Percentiles rank a stretch among this genome's conserved stretches.
Evolutionary conservation across 2,888 invertebrate genomes (phyloP).

Genomic region (Megamerina dolium): DNA sequence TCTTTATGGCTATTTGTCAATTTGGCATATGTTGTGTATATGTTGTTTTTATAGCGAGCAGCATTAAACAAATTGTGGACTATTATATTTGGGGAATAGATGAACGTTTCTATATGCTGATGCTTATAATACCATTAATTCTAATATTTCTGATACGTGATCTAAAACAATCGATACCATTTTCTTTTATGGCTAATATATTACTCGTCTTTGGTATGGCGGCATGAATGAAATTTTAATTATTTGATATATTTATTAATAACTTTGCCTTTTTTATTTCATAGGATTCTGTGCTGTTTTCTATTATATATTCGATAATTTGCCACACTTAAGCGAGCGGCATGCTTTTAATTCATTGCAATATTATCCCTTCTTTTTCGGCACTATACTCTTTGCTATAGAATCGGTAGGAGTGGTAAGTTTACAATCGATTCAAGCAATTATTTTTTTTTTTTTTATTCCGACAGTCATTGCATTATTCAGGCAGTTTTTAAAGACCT

Average conservation of each 20-base stretch:
- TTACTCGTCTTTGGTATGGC: conserved; percentile 62
- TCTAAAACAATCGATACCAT: conserved; percentile 77
- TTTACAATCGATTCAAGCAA: too few relatives aligned
- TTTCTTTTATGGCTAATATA: conserved; percentile 83
- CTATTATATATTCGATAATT: conserved; percentile 68
- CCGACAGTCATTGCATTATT: too few relatives aligned
- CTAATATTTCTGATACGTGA: conserved; percentile 65
- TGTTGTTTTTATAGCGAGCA: conserved; percentile 84
- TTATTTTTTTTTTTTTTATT: too few relatives aligned
- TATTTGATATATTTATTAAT: too few relatives aligned
- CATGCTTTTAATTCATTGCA: conserved; percentile 49
- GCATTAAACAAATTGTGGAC: conserved; percentile 67
- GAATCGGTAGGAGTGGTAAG: conserved; percentile 75
- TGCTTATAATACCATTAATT: conserved; percentile 62
- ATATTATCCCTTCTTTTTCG: conserved; percentile 74
- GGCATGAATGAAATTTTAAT: too few relatives aligned
- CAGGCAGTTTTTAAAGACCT: too few relatives aligned
- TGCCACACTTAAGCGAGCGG: conserved; percentile 50
- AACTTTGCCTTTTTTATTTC: background rate
- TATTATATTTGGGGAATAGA: conserved; percentile 49
- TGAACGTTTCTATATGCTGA: conserved; percentile 49
- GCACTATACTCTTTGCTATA: conserved; percentile 86
- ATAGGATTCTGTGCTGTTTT: conserved; percentile 65
- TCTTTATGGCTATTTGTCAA: conserved; percentile 78
- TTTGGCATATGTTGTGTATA: conserved; percentile 97